A percentile compares a stretch with the other conserved stretches of the same genome.
These are phyloP conservation scores for Troilus luridus DNA, from an alignment of 2,888 invertebrate genomes.

Conservation along the genomic window DNA sequence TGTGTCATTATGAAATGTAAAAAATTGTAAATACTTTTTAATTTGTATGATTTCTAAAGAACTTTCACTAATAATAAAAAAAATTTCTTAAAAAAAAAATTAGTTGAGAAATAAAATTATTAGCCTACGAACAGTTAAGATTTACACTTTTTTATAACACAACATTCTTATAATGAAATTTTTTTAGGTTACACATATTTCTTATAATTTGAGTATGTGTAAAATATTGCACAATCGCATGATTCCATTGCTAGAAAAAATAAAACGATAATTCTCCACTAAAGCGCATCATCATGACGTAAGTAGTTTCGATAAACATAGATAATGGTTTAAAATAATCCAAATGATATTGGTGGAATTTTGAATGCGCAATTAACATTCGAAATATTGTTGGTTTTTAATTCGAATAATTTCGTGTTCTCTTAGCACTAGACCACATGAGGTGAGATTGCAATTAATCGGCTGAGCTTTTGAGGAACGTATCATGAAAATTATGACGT, in stretches of 20 bases:
- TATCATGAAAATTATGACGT: not conserved
- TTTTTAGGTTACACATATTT: no score
- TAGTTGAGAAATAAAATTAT: no score
- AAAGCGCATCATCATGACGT: not conserved
- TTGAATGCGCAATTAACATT: not conserved
- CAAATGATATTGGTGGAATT: not conserved
- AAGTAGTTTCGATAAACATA: not conserved
- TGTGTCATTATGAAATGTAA: no score
- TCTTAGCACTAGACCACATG: not conserved
- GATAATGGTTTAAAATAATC: constrained; percentile 18
- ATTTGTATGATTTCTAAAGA: no score
- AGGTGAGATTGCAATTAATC: not conserved
- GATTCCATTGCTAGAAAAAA: not conserved
- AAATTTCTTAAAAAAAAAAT: no score
- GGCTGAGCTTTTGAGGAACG: not conserved
- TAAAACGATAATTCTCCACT: not conserved
- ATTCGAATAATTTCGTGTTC: not conserved
- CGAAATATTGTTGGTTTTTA: not conserved
- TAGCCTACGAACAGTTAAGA: no score
- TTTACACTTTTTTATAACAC: no score
- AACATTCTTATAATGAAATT: no score
- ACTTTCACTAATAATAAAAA: no score
- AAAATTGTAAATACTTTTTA: no score
- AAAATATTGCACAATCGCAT: not conserved
- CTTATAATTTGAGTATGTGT: not conserved